Base-by-base conservation (phyloP, 2,797 vertebrate species). In the Mionectes olivaceus region DNA sequence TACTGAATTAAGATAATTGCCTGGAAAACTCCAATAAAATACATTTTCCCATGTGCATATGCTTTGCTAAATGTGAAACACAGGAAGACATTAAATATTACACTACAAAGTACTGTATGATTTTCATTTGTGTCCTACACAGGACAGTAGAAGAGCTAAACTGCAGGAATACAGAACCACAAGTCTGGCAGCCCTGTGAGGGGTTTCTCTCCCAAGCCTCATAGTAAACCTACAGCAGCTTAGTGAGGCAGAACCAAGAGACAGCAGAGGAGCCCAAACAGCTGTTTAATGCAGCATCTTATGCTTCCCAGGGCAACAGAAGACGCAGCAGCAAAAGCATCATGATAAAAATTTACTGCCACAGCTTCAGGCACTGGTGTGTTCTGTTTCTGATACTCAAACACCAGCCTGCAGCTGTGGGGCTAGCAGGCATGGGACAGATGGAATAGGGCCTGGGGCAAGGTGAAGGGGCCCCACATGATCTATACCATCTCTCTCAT, bases 121-220 rank as follows among this genome's bases (percentile, higher is more conserved):
- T 52, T 57, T 70, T 21, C 9, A 22, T n/a, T 35, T 35, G 21
- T 21, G 7, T 43, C 44, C 52, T 57, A 14, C 11, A 27, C 27
- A 50, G 32, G 39, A 65, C 2, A 10, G 25, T n/a, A 63, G 28
- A 46, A 39, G 17, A 32, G 22, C 13, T 21, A 17, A 41, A 10
- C 2, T 14, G 22, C 50, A 79, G 46, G 69, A 75, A 24, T 32
- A 12, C 23, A 37, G 44, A 71, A 28, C 8, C 32, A 44, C 3
- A 0, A 16, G 49, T 2, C 76, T 3, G 2, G 17, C 55, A 43
- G 37, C 0, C 0, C 65, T 44, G 12, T 0, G 0, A 10, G 5
- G 19, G 8, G 2, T 46, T 76, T 60, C 56, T 27, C 33, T 43
- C 61, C 44, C 33, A 4, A 1, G 3, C 10, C 70, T 63, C 80